Percentiles rank a stretch among this genome's conserved stretches.
Conservation (phyloP, 2,113 vertebrate species). For the Anoura caudifer region DNA sequence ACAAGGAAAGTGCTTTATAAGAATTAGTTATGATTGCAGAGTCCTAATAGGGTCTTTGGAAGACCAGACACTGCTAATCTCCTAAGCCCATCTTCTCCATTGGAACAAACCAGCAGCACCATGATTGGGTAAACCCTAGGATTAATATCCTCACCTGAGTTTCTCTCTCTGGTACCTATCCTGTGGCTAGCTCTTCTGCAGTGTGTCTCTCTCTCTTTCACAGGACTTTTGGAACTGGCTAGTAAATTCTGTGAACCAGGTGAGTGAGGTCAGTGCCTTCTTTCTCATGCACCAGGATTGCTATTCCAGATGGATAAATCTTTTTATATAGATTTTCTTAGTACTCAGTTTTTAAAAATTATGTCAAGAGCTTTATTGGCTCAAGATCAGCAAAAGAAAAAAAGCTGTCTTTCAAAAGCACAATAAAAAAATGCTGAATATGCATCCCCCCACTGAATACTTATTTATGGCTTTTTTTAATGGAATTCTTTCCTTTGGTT, state of each 20-base stretch:
- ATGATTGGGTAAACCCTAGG: not conserved
- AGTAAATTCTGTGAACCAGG: not conserved
- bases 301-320: not conserved
- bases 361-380: slow-evolving; percentile 40
- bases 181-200: accelerated
- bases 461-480: slow-evolving; percentile 28
- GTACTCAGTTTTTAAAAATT: not conserved
- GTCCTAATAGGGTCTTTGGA: not conserved
- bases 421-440: not conserved
- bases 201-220: not conserved
- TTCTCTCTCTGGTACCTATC: not conserved
- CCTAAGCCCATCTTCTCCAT: not conserved
- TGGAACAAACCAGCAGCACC: not conserved
- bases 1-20: not conserved
- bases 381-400: slow-evolving; percentile 8
- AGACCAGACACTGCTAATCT: not conserved
- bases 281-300: not conserved
- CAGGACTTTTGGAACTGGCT: not conserved
- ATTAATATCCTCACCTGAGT: not conserved
- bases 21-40: not conserved
- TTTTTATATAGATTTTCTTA: not conserved
- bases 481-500: slow-evolving; percentile 51
- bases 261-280: not conserved
- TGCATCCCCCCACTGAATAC: not conserved
- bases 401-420: slow-evolving; percentile 32